Evolutionary conservation across 2,113 vertebrate species (phyloP), one percentile per base, ranked within the genome.

Genomic region (Pluvianellus socialis): DNA sequence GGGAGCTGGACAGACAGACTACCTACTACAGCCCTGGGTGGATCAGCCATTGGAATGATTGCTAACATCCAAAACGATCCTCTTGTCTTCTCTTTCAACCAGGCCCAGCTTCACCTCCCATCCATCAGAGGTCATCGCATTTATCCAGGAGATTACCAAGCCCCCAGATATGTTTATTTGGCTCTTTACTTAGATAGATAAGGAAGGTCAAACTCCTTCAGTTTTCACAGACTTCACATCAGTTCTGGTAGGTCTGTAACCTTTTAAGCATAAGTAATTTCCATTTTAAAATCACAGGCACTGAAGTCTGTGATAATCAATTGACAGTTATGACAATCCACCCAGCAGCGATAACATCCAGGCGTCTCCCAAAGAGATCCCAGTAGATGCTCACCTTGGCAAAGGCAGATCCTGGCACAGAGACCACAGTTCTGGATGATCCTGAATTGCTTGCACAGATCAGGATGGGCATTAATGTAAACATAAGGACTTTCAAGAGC

Each of bases 391-490:
- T 85, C 62, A 92, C 44, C 74, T 84, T 7, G 3, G 42, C n/a
- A 70, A 53, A 56, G 33, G 49, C 7, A 18, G 44, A 35, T 65
- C 14, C 28, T 40, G 19, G 22, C 33, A 62, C 45, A 74, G 45
- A 76, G 6, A 13, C 7, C 21, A 8, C 30, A 8, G 26, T 5
- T 22, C 66, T 47, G 32, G 42, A 35, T 33, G 20, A 49, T 4
- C 58, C 70, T 14, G 22, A 62, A 33, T 56, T 65, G 4, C 40
- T 73, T 45, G 17, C 62, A 16, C 22, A 14, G 13, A 11, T 81
- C 49, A 55, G 24, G 22, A 49, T 22, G 1, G 23, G 4, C 17
- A n/a, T 5, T 10, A 6, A 10, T 28, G 0, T 8, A 30, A 59
- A 19, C 7, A 59, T 28, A 58, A 70, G 26, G 16, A 30, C 7